Evolutionary conservation across 1,140 invertebrate genomes (phyloP), one percentile per base, ranked within the genome.

Genomic region (Atta cephalotes): DNA sequence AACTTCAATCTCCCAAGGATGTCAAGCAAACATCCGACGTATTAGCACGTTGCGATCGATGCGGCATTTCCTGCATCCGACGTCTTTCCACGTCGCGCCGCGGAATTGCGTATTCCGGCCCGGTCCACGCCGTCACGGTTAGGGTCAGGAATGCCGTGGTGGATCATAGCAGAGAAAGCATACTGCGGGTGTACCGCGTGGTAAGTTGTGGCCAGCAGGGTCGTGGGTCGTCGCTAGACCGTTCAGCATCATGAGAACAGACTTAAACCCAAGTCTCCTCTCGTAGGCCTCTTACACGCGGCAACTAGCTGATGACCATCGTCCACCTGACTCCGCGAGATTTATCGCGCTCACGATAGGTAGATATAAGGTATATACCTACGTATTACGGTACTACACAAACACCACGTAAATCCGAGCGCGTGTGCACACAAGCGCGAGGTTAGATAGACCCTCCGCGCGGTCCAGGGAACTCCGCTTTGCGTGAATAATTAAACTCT

Each of bases 231-330:
- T 91, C 86, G 88, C 92, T 94, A 93, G 93, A 90, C 92, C 92
- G 92, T 93, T 90, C 87, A 70, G 90, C 91, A 86, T 92, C 93
- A 94, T 94, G 93, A 94, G 93, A 94, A 94, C 93, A 87, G 88
- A 91, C 90, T 94, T 93, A 91, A 91, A 88, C 90, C 78, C 51
- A 49, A 18, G 77, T 65, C 86, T 10, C 58, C 77, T 66, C n/a
- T 87, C 77, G 21, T 25, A 80, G 51, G 80, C 80, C 87, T 90
- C 89, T 90, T 92, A 91, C 92, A 93, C 92, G 92, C 68, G 90
- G 92, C 85, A 91, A 92, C 92, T 92, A 90, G 92, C 93, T 94
- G 94, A 95, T 95, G 94, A 94, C 92, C 94, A 95, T 94, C 94
- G 94, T 95, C 93, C 93, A 94, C 93, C 94, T 94, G 94, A 94